Base-by-base conservation (phyloP, 2,113 vertebrate genomes). In the Chitala chitala region DNA sequence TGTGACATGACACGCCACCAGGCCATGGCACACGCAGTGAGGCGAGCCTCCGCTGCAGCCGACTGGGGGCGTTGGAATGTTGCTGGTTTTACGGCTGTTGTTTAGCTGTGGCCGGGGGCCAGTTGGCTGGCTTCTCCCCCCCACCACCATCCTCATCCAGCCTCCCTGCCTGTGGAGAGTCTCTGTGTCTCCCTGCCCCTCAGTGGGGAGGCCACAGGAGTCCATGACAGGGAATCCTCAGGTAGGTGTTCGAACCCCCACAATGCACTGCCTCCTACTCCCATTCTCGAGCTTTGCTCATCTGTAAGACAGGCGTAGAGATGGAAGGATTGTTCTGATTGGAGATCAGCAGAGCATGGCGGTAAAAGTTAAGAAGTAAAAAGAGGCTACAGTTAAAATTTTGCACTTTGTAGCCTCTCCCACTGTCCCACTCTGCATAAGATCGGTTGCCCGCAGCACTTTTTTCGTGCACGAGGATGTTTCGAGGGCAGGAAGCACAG, bases 151-250 rank as follows among this genome's bases (percentile, higher is more conserved):
- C n/a, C 38, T 72, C 70, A 13, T 56, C 22, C 54, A 72, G 70
- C 53, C 51, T 38, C 70, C 54, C 54, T 72, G 58, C 56, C 58
- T 64, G 29, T 31, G 72, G 42, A 63, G 44, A 46, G 29, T 24
- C 20, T 73, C 72, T 73, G 63, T 73, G 72, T 73, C 58, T 73
- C 58, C 20, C 29, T n/a, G 42, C 51, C 56, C 64, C 22, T 66
- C 26, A 46, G 58, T 56, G 44, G 58, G 72, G 22, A 44, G 54
- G 54, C 38, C 59, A n/a, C 46, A 50, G 58, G 58, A 51, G 46
- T 20, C 44, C n/a, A 44, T 24, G 58, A 58, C 48, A 55, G 42
- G 46, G 40, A 33, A 13, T 10, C 24, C 15, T 24, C 33, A 12
- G 12, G 38, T 36, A 3, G 29, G 56, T 42, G 2, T 17, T 64